Conservation (phyloP, 2,888 invertebrate genomes). For the Geotrupes spiniger region DNA sequence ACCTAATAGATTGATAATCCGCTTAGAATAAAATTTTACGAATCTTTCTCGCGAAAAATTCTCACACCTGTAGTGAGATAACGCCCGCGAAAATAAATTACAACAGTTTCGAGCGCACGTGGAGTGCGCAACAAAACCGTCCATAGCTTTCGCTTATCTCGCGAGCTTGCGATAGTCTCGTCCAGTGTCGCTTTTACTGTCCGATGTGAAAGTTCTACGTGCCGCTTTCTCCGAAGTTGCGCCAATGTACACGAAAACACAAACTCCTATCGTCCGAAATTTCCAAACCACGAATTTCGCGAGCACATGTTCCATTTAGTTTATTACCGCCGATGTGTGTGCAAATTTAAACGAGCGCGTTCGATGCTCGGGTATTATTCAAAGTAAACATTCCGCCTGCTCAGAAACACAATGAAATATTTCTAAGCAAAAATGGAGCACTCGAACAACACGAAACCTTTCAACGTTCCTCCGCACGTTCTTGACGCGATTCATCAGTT, state of each 20-base stretch:
- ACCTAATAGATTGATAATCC: too few species aligned
- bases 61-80: too few species aligned
- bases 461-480: conserved; percentile 38
- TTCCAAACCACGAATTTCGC: background rate
- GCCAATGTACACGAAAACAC: too few species aligned
- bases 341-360: too few species aligned
- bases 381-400: too few species aligned
- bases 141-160: background rate
- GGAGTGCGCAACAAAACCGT: background rate
- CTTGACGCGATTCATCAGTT: conserved; percentile 40
- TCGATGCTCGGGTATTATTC: too few species aligned
- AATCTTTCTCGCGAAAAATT: too few species aligned
- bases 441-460: conserved; percentile 16
- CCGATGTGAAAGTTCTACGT: background rate
- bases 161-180: background rate
- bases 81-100: too few species aligned
- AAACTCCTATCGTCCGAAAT: too few species aligned
- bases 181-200: background rate
- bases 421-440: background rate
- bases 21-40: too few species aligned
- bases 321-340: background rate
- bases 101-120: background rate
- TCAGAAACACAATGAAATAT: too few species aligned
- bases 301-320: background rate
- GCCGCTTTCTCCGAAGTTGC: background rate